Percentiles rank a stretch among this genome's conserved stretches.
Evolutionary conservation across 1,140 invertebrate species (phyloP).

Genomic region (Onthophagus taurus): DNA sequence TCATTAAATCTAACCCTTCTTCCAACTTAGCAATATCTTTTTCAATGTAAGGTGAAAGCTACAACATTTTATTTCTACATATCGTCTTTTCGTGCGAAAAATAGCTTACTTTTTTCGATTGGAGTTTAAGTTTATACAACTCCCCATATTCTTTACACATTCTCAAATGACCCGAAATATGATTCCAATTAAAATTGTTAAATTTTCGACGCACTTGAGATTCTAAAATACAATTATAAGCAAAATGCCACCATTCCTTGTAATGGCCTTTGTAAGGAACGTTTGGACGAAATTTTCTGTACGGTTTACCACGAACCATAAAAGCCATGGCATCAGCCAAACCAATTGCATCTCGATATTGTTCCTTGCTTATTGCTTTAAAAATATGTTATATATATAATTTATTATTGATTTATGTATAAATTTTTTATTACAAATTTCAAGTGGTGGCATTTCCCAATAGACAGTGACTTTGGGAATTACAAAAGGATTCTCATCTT

Average conservation of each 20-base stretch:
- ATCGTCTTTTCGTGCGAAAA: not conserved
- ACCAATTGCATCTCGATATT: slow-evolving; percentile 81
- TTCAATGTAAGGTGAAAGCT: slow-evolving; percentile 5
- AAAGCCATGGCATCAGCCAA: slow-evolving; percentile 78
- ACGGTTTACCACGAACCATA: slow-evolving; percentile 68
- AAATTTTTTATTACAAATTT: too few species aligned
- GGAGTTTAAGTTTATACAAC: slow-evolving; percentile 68
- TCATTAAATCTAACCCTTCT: slow-evolving; percentile 76
- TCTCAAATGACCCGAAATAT: slow-evolving; percentile 73
- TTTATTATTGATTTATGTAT: too few species aligned
- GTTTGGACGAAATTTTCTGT: slow-evolving; percentile 77
- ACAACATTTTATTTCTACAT: not conserved
- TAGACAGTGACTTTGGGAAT: slow-evolving; percentile 82
- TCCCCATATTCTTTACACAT: slow-evolving; percentile 65
- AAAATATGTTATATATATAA: too few species aligned
- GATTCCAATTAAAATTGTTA: slow-evolving; percentile 83
- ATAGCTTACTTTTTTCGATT: slow-evolving; percentile 49
- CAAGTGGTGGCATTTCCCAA: slow-evolving; percentile 81
- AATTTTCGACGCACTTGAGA: slow-evolving; percentile 61
- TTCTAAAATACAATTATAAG: slow-evolving; percentile 77
- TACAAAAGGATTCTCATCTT: slow-evolving; percentile 65
- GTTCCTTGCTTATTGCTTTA: too few species aligned
- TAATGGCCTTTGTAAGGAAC: slow-evolving; percentile 67
- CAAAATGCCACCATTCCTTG: slow-evolving; percentile 90
- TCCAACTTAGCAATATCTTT: slow-evolving; percentile 43